A percentile compares a stretch with the other conserved stretches of the same genome.
Evolutionary conservation across 1,140 invertebrate genomes (phyloP).

Genomic region (Melitaea cinxia): DNA sequence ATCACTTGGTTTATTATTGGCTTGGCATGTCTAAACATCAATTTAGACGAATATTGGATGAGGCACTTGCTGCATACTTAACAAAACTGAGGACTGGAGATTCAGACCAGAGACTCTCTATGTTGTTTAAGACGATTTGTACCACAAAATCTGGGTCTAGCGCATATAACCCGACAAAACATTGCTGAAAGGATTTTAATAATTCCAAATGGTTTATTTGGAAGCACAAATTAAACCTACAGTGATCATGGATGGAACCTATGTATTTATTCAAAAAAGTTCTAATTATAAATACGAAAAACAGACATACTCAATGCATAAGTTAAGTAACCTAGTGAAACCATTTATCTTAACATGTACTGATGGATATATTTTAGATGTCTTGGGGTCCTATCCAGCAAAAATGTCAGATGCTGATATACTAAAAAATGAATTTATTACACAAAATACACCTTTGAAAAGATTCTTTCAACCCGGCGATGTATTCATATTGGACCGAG

Average conservation of each 20-base stretch:
- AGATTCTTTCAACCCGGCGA: too few species aligned
- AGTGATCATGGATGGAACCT: conserved; percentile 25
- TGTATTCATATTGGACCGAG: too few species aligned
- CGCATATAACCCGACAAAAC: conserved; percentile 19
- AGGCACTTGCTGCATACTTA: conserved; percentile 5
- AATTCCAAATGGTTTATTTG: conserved; percentile 29
- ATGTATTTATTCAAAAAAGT: conserved; percentile 34
- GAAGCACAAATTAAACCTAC: conserved; percentile 14
- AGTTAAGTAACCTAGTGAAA: conserved; percentile 33
- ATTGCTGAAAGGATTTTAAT: conserved; percentile 24
- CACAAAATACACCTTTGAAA: too few species aligned
- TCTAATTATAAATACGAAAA: conserved; percentile 33
- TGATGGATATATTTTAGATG: conserved; percentile 33
- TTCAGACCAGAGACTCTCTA: neutral
- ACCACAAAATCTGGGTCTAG: conserved; percentile 2
- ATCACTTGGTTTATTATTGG: conserved; percentile 4
- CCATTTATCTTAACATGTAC: conserved; percentile 28
- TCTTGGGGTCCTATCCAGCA: conserved; percentile 30
- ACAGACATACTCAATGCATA: conserved; percentile 30
- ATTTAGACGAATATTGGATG: neutral
- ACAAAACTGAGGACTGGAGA: conserved; percentile 7
- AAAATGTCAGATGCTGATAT: conserved; percentile 15
- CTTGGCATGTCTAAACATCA: neutral
- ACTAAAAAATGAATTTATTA: neutral
- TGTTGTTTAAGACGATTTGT: neutral